phyloP scores from a whole-genome alignment of 2,888 invertebrate genomes.

The Molorchus minor region DNA sequence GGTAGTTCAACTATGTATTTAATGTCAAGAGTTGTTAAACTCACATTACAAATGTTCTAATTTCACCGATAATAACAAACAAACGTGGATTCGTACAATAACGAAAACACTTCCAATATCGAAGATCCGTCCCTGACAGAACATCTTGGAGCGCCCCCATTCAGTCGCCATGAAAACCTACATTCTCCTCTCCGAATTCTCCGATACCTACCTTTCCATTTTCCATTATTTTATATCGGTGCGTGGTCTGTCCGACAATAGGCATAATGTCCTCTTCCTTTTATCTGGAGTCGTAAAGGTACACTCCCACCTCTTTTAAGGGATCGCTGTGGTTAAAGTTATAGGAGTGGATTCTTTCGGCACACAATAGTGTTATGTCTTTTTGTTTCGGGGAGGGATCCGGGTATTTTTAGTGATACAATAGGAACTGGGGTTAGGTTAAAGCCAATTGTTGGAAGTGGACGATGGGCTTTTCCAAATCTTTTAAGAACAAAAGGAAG shows the following conservation, averaged over 20 bases:
- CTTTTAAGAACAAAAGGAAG: too few relatives aligned
- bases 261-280: slow-evolving; percentile 27
- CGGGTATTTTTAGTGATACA: too few relatives aligned
- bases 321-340: slow-evolving; percentile 13
- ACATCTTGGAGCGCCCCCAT: slow-evolving; percentile 7
- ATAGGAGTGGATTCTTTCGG: slow-evolving; percentile 6
- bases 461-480: too few relatives aligned
- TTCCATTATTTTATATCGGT: slow-evolving; percentile 29
- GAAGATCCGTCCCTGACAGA: slow-evolving; percentile 6
- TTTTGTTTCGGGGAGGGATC: neutral
- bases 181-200: slow-evolving; percentile 18
- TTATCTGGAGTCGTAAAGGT: slow-evolving; percentile 24
- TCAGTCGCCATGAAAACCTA: slow-evolving; percentile 27
- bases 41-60: too few relatives aligned
- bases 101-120: too few relatives aligned
- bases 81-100: too few relatives aligned
- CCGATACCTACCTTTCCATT: slow-evolving; percentile 27
- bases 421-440: too few relatives aligned
- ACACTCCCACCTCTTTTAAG: slow-evolving; percentile 21
- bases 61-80: too few relatives aligned
- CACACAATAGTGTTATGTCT: slow-evolving; percentile 1
- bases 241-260: slow-evolving; percentile 23
- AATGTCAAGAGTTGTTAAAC: too few relatives aligned
- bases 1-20: too few relatives aligned
- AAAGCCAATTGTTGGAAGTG: too few relatives aligned